These are phyloP conservation scores for Callipepla californica DNA, from an alignment of 2,113 vertebrate species.

Conservation along the genomic window DNA sequence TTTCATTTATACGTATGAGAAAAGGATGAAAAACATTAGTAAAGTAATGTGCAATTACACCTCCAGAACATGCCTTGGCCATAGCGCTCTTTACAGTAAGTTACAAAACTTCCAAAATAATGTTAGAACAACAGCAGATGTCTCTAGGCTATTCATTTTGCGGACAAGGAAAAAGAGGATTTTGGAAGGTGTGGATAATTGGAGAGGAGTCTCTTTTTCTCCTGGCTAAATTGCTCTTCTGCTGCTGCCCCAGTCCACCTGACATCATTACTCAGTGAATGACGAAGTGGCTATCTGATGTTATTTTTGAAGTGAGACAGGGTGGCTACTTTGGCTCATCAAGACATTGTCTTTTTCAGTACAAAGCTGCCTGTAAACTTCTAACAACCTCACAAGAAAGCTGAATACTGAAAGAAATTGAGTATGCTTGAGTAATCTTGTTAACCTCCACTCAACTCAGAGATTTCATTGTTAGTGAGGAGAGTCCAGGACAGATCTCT, in stretches of 20 bases:
- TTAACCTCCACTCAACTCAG: neutral
- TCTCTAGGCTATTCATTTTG: neutral
- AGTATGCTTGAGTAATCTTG: neutral
- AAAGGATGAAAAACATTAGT: neutral
- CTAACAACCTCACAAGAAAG: neutral
- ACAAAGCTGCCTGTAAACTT: neutral
- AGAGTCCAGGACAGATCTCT: neutral
- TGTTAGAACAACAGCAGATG: neutral
- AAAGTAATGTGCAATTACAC: neutral
- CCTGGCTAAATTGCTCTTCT: neutral
- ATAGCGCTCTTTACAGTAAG: neutral
- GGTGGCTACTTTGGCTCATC: neutral
- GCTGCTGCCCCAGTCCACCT: neutral
- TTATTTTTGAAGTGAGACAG: neutral
- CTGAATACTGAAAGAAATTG: neutral
- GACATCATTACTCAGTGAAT: neutral
- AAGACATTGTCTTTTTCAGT: neutral
- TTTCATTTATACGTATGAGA: neutral
- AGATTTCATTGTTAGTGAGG: neutral
- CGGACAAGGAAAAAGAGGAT: neutral
- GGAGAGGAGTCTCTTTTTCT: neutral
- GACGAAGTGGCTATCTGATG: neutral
- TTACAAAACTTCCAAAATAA: neutral
- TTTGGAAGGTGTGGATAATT: neutral
- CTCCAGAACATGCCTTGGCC: neutral